A percentile compares a stretch with the other conserved stretches of the same genome.
These are phyloP conservation scores for Drosophila niveifrons DNA, from an alignment of 2,888 invertebrate genomes.

Conservation along the genomic window DNA sequence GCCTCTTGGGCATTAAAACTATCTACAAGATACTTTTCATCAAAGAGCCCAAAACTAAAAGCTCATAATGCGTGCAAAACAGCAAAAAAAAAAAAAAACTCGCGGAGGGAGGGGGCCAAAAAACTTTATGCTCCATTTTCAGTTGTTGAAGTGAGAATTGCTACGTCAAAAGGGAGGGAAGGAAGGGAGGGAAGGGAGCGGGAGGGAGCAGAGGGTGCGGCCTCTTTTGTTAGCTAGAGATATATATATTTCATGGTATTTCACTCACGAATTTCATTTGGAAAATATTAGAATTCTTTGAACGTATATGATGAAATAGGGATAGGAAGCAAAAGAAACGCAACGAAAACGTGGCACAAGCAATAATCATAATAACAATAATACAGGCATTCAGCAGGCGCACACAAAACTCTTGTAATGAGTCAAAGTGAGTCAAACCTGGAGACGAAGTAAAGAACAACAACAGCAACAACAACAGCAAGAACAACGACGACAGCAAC, in stretches of 20 bases:
- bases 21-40: conserved; percentile 63
- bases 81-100: not conserved
- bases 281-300: conserved; percentile 73
- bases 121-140: conserved; percentile 48
- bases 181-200: not conserved
- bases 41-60: conserved; percentile 41
- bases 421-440: conserved; percentile 42
- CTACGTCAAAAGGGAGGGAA: not conserved
- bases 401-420: conserved; percentile 40
- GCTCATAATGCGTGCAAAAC: conserved; percentile 54
- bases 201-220: not conserved
- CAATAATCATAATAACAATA: conserved; percentile 58
- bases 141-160: conserved; percentile 5
- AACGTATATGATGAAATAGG: conserved; percentile 31
- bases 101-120: conserved; percentile 1
- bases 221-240: conserved; percentile 44
- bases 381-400: conserved; percentile 13
- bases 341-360: conserved; percentile 47
- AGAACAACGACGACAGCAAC: not conserved
- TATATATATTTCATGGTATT: conserved; percentile 69
- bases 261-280: conserved; percentile 78
- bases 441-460: too few relatives aligned
- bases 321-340: conserved; percentile 17
- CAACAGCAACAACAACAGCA: too few relatives aligned
- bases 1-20: conserved; percentile 43